phyloP scores from a whole-genome alignment of 2,888 invertebrate species.

The Drosophila pullipes region DNA sequence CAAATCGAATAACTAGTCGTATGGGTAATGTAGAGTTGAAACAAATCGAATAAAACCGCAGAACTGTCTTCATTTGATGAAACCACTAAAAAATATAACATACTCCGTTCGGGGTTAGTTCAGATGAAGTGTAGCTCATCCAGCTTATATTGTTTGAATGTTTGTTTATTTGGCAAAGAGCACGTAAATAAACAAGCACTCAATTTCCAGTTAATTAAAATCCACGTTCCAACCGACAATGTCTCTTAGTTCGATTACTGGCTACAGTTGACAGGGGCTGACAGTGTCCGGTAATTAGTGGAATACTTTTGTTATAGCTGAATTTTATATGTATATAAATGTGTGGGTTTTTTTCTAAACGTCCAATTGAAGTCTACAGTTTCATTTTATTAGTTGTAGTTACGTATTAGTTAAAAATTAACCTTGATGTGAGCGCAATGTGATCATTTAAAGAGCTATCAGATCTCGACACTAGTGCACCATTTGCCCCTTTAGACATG shows the following conservation, averaged over 20 bases:
- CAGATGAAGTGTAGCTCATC: neutral
- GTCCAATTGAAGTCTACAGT: neutral
- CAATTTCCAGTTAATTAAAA: neutral
- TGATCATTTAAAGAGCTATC: neutral
- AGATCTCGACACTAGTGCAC: neutral
- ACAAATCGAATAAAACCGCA: neutral
- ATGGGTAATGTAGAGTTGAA: slow-evolving; percentile 13
- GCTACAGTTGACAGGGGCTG: neutral
- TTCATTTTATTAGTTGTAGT: neutral
- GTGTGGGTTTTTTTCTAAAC: neutral
- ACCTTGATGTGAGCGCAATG: neutral
- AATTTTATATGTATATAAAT: neutral
- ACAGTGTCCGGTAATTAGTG: neutral
- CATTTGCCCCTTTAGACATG: neutral
- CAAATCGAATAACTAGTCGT: slow-evolving; percentile 8
- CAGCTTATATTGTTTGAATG: neutral
- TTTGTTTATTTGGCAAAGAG: neutral
- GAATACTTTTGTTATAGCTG: neutral
- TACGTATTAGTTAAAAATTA: neutral
- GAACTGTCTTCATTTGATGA: neutral
- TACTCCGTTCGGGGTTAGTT: neutral
- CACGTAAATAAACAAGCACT: neutral
- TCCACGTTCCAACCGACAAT: slow-evolving; percentile 2
- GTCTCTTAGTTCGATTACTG: neutral
- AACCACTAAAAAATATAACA: neutral